phyloP scores from a whole-genome alignment of 2,797 vertebrate genomes.

The Clarias fuscus region DNA sequence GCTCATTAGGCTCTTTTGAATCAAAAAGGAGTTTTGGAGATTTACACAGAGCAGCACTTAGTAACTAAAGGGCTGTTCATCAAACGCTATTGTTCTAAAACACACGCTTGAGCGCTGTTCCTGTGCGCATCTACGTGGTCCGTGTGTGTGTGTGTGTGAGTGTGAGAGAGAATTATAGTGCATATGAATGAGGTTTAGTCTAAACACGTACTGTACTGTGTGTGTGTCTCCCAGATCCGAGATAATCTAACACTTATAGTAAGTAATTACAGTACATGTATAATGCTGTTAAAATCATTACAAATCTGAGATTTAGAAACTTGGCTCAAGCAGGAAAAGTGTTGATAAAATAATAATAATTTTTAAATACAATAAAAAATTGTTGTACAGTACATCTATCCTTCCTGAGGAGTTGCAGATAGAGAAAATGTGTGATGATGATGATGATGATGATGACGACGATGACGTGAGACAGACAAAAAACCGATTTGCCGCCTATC shows the following conservation, averaged over 20 bases:
- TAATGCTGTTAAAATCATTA: background rate
- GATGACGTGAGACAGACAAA: too few relatives aligned
- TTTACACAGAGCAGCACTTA: constrained; percentile 26
- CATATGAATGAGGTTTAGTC: background rate
- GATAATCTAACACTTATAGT: background rate
- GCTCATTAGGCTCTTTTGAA: constrained; percentile 45
- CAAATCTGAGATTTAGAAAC: background rate
- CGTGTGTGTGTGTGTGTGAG: background rate
- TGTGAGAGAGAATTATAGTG: background rate
- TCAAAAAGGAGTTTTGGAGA: constrained; percentile 26
- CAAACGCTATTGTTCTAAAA: constrained; percentile 44
- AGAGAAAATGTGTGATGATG: too few relatives aligned
- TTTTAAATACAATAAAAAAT: too few relatives aligned
- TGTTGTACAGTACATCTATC: too few relatives aligned
- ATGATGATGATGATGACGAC: too few relatives aligned
- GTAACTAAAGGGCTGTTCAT: constrained; percentile 39
- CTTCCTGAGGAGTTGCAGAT: too few relatives aligned
- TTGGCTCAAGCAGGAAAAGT: background rate
- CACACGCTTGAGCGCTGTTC: constrained; percentile 7
- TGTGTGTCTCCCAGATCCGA: background rate
- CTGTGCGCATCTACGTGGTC: background rate
- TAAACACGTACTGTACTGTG: background rate
- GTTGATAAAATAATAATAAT: background rate
- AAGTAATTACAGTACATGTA: background rate
- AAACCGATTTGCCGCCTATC: too few relatives aligned